A percentile compares a stretch with the other conserved stretches of the same genome.
phyloP scores from a whole-genome alignment of 2,888 invertebrate genomes.

The Gastrophysa polygoni region DNA sequence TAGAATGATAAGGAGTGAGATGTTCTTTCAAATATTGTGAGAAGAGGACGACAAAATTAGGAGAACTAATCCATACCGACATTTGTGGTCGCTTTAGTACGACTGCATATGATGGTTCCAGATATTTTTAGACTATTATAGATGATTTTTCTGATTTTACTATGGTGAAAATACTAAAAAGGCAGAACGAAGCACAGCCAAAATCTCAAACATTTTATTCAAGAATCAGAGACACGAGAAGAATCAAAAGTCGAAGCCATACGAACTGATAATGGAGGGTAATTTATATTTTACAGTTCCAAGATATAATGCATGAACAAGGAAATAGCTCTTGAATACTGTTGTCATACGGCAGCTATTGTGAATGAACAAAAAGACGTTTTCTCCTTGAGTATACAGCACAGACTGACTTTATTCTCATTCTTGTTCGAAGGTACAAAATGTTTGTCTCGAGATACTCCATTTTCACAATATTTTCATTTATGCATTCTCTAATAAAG shows the following conservation, averaged over 20 bases:
- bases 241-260: slow-evolving; percentile 25
- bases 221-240: slow-evolving; percentile 29
- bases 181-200: slow-evolving; percentile 27
- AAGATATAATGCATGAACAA: slow-evolving; percentile 25
- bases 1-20: too few species aligned
- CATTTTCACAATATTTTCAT: too few species aligned
- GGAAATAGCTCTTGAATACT: slow-evolving; percentile 32
- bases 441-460: too few species aligned
- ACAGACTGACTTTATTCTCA: too few species aligned
- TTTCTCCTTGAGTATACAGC: slow-evolving; percentile 35
- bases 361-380: slow-evolving; percentile 40
- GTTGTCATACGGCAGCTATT: slow-evolving; percentile 39
- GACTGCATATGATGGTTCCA: too few species aligned
- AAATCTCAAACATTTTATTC: slow-evolving; percentile 28
- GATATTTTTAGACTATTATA: too few species aligned
- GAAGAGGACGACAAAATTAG: slow-evolving; percentile 16
- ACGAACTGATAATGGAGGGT: slow-evolving; percentile 31
- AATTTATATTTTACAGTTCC: slow-evolving; percentile 28
- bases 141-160: slow-evolving; percentile 35
- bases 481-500: too few species aligned
- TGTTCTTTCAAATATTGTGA: too few species aligned
- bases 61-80: slow-evolving; percentile 36
- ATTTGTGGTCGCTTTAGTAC: slow-evolving; percentile 35
- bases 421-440: too few species aligned
- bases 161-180: slow-evolving; percentile 25